Evolutionary conservation across 92 coral and sea anemone species (phyloP).

Genomic region (Metridium senile): DNA sequence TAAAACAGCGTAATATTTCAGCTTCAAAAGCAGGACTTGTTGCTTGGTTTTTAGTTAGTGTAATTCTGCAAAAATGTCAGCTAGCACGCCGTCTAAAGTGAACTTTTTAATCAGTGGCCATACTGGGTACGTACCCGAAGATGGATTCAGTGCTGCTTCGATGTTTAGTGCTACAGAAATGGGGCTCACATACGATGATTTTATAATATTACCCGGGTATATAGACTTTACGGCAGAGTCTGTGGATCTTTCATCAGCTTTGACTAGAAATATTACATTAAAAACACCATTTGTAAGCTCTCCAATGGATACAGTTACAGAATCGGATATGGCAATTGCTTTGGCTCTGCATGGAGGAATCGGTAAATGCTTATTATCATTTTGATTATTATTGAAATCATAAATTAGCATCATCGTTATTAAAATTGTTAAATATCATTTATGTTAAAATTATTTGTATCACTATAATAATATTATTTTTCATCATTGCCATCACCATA

Average conservation of each 20-base stretch:
- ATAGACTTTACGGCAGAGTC: slow-evolving; percentile 89
- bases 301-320: slow-evolving; percentile 99
- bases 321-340: slow-evolving; percentile 80
- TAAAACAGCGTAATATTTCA: too few species aligned
- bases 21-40: not conserved
- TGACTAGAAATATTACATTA: slow-evolving; percentile 73
- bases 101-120: slow-evolving; percentile 83
- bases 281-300: slow-evolving; percentile 97
- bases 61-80: not conserved
- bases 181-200: slow-evolving; percentile 94
- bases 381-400: not conserved
- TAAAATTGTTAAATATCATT: too few species aligned
- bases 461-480: too few species aligned
- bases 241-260: slow-evolving; percentile 93
- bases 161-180: slow-evolving; percentile 65
- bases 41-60: not conserved
- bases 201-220: slow-evolving; percentile 90
- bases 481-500: too few species aligned
- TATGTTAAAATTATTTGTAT: too few species aligned
- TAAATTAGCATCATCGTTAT: not conserved
- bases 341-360: slow-evolving; percentile 90
- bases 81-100: slow-evolving; percentile 22
- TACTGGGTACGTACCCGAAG: slow-evolving; percentile 83
- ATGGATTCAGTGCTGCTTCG: slow-evolving; percentile 75
- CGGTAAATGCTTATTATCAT: slow-evolving; percentile 55